Evolutionary conservation across 30 jellyfish, hydroid and myxozoan species (phyloP).

Genomic region (Chrysaora quinquecirrha): DNA sequence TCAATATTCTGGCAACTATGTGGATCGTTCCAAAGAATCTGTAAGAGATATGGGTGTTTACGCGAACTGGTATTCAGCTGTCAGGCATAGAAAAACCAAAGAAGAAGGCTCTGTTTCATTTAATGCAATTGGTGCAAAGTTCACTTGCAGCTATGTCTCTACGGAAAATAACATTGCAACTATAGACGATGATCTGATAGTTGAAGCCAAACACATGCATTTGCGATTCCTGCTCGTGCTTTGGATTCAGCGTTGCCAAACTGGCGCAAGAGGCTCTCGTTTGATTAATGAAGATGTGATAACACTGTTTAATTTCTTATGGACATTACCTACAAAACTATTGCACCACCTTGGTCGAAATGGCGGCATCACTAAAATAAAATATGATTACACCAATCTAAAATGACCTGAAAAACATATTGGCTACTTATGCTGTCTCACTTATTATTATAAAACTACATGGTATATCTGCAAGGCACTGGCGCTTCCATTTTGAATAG

Average conservation of each 20-base stretch:
- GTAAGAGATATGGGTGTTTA: conserved; percentile 12
- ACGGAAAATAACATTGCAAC: background rate
- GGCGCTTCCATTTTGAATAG: too few relatives aligned
- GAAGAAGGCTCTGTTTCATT: background rate
- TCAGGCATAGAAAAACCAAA: background rate
- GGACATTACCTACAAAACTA: too few relatives aligned
- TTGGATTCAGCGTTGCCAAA: background rate
- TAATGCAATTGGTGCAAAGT: background rate
- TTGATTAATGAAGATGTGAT: too few relatives aligned
- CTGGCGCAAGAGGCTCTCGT: background rate
- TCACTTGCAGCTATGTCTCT: background rate
- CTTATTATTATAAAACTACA: too few relatives aligned
- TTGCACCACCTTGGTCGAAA: too few relatives aligned
- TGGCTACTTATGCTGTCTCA: too few relatives aligned
- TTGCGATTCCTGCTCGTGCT: background rate
- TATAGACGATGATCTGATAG: background rate
- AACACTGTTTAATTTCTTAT: too few relatives aligned
- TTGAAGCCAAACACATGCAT: background rate
- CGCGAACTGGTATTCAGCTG: conserved; percentile 14
- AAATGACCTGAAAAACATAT: too few relatives aligned
- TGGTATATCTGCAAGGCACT: too few relatives aligned
- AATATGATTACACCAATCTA: too few relatives aligned
- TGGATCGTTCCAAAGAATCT: conserved; percentile 16
- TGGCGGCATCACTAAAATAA: too few relatives aligned
- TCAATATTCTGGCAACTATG: background rate